phyloP scores from a whole-genome alignment of 2,797 vertebrate genomes.

The Gadopsis marmoratus region DNA sequence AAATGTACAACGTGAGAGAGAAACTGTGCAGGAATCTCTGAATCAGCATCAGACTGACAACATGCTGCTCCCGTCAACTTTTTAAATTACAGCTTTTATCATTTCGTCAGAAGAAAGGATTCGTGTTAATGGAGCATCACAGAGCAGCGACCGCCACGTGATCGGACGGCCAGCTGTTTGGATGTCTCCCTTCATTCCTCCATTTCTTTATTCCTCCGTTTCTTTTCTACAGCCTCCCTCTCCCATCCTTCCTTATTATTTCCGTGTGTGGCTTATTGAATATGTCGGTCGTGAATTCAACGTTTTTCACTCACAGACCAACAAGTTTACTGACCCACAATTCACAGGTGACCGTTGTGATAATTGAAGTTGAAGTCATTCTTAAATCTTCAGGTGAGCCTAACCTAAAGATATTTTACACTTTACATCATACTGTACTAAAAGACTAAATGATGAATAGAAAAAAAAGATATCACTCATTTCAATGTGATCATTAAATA shows the following conservation, averaged over 20 bases:
- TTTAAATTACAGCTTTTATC: background rate
- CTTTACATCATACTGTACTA: background rate
- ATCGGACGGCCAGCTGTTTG: no score
- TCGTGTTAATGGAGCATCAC: background rate
- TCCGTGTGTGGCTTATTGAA: background rate
- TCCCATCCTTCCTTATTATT: background rate
- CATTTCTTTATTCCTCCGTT: background rate
- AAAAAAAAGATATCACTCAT: background rate
- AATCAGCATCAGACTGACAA: background rate
- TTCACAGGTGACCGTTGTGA: background rate
- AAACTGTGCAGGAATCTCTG: background rate
- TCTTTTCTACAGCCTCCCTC: background rate
- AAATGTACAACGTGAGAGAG: background rate
- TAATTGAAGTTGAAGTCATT: background rate
- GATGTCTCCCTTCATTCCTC: background rate
- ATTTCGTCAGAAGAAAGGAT: background rate
- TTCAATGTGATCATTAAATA: background rate
- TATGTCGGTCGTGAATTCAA: no score
- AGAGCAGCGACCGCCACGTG: no score
- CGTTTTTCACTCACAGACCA: no score
- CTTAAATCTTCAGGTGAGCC: background rate
- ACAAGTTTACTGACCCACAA: background rate
- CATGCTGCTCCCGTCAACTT: background rate
- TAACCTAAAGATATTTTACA: background rate
- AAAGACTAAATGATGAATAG: background rate